phyloP scores from a whole-genome alignment of 1,140 invertebrate species.

The Drosophila baimaii region DNA sequence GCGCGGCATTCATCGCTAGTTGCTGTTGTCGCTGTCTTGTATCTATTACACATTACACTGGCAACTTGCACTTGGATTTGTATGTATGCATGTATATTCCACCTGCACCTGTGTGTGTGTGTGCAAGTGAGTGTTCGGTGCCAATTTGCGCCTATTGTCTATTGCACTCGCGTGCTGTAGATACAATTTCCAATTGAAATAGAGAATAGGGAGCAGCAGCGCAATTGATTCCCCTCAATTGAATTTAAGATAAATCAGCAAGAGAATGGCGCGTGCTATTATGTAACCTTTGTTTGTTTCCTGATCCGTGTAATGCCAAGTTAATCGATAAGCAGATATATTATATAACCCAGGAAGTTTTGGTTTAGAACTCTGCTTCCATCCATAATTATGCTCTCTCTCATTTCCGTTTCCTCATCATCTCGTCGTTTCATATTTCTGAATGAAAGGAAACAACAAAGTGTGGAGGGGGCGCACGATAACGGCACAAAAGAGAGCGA shows the following conservation, averaged over 20 bases:
- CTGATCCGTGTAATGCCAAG: slow-evolving; percentile 9
- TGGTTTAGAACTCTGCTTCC: background rate
- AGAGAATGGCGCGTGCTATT: slow-evolving; percentile 33
- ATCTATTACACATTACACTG: slow-evolving; percentile 61
- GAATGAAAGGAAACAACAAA: slow-evolving; percentile 24
- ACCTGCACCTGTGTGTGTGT: slow-evolving; percentile 9
- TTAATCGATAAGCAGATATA: slow-evolving; percentile 13
- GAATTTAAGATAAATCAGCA: slow-evolving; percentile 38
- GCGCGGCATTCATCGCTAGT: slow-evolving; percentile 61
- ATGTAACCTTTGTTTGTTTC: slow-evolving; percentile 56
- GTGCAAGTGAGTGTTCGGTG: slow-evolving; percentile 6
- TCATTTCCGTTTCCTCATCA: slow-evolving; percentile 56
- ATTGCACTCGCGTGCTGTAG: slow-evolving; percentile 40
- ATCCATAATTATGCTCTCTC: background rate
- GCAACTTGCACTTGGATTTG: slow-evolving; percentile 56
- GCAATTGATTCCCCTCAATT: slow-evolving; percentile 55
- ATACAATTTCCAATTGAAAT: slow-evolving; percentile 73
- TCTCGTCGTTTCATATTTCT: slow-evolving; percentile 23
- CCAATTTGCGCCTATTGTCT: slow-evolving; percentile 60
- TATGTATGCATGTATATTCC: slow-evolving; percentile 12
- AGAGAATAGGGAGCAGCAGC: slow-evolving; percentile 27
- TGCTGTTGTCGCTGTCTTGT: slow-evolving; percentile 49
- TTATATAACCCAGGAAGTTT: slow-evolving; percentile 20
- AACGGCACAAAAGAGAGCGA: slow-evolving; percentile 27
- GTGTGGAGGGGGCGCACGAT: slow-evolving; percentile 32